These are phyloP conservation scores for Corticium candelabrum DNA, from an alignment of 37 sponge, comb jelly and placozoan species.

Conservation along the genomic window DNA sequence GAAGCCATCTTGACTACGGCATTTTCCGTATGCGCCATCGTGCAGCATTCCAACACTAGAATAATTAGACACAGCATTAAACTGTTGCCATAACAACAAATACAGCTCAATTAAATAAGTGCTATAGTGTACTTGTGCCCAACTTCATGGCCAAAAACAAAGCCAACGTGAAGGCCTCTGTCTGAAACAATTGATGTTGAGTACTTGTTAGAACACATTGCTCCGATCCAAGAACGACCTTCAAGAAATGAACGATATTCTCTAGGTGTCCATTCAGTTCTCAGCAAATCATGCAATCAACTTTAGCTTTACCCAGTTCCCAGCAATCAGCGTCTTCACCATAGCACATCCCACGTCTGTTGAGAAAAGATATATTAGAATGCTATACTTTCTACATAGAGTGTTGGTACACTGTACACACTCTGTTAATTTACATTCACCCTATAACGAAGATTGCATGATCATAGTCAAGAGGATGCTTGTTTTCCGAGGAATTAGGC, in stretches of 20 bases:
- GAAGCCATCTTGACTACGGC: background rate
- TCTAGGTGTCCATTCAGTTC: no score
- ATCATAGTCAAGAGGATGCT: background rate
- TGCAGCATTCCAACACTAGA: background rate
- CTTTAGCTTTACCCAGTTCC: no score
- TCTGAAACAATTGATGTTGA: background rate
- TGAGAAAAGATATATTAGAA: background rate
- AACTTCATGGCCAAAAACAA: background rate
- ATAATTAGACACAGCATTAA: background rate
- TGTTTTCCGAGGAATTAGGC: background rate
- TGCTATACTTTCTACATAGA: no score
- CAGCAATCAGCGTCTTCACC: background rate
- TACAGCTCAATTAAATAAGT: background rate
- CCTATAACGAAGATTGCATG: background rate
- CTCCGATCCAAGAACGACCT: background rate
- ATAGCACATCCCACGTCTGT: background rate
- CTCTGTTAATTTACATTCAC: background rate
- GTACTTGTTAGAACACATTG: background rate
- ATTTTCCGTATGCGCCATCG: background rate
- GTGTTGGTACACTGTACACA: background rate
- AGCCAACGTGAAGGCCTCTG: background rate
- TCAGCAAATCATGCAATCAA: no score
- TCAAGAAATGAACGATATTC: no score
- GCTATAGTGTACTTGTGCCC: background rate
- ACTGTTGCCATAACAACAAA: no score